These are phyloP conservation scores for Intoshia linei DNA, from an alignment of 1,140 invertebrate genomes.

Conservation along the genomic window DNA sequence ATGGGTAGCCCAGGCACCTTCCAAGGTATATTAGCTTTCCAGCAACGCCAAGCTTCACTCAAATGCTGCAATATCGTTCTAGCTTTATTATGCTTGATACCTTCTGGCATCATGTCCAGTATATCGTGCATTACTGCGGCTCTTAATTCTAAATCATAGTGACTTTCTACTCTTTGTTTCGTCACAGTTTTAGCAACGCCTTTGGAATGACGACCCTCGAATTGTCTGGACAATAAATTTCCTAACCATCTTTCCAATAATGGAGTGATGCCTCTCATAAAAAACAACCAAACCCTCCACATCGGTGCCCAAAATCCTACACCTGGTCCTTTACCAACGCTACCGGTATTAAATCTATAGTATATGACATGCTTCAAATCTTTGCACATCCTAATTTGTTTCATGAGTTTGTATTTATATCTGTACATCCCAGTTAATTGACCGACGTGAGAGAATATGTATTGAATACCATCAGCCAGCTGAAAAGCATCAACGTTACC, in stretches of 20 bases:
- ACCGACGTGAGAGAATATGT: conserved; percentile 93
- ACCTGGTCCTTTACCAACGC: conserved; percentile 86
- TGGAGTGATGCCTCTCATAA: conserved; percentile 90
- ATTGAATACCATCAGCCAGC: conserved; percentile 84
- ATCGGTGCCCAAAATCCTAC: conserved; percentile 96
- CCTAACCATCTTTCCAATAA: conserved; percentile 83
- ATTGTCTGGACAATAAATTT: conserved; percentile 78
- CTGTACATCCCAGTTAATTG: conserved; percentile 98
- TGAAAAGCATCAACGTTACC: conserved; percentile 94
- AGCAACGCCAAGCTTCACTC: conserved; percentile 92
- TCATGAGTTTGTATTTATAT: conserved; percentile 97
- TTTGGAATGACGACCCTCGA: conserved; percentile 91
- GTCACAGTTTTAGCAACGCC: conserved; percentile 96
- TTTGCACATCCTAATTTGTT: conserved; percentile 97
- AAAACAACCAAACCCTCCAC: conserved; percentile 97
- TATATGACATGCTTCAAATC: conserved; percentile 96
- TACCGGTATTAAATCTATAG: conserved; percentile 92
- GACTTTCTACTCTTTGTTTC: conserved; percentile 89
- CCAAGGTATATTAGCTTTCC: conserved; percentile 99
- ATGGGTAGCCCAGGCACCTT: conserved; percentile 89
- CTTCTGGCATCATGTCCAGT: conserved; percentile 99
- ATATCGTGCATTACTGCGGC: conserved; percentile 99
- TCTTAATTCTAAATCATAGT: conserved; percentile 85
- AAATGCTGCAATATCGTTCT: conserved; percentile 88
- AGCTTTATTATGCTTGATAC: conserved; percentile 97